Base-by-base conservation (phyloP, 2,113 vertebrate species). In the Hemicordylus capensis region DNA sequence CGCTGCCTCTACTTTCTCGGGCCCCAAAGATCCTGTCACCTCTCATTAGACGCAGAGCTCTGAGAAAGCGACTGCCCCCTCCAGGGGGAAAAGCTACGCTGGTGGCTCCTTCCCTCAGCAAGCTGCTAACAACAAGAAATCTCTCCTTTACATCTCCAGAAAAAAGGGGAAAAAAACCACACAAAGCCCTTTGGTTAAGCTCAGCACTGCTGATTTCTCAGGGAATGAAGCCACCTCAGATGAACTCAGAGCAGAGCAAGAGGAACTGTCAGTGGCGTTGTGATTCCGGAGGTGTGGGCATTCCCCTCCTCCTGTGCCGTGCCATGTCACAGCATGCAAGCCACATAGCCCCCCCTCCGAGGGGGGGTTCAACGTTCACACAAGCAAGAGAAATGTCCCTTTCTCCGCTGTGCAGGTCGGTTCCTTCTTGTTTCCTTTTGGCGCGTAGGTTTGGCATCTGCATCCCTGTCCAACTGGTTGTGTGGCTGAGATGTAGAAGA, bases 21-120 rank as follows among this genome's bases (percentile, higher is more conserved):
- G n/a, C n/a, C 56, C 67, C 10, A 15, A 82, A 73, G 39, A 80
- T 67, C 79, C 54, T 80, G 79, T 67, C 79, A 54, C 46, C 79
- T 80, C 79, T 80, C 46, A 80, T 80, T 80, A 80, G 46, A 51
- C n/a, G 67, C 19, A 2, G 44, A 73, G 51, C 54, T 46, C 69
- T 44, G 59, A 34, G 28, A 82, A 82, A 34, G 12, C 15, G 11
- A 14, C n/a, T 66, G 59, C 34, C 72, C 44, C 46, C 81, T 74
- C 56, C 17, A 17, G 73, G 34, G 34, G 22, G 31, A 1, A 28
- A 11, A 34, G 44, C 2, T 10, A 14, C 10, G 15, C 44, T 66
- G 72, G 59, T 48, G 46, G n/a, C 24, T 64, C 56, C 22, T 31
- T 66, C 42, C 24, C 46, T 75, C 82, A 37, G 61, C 34, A 76